phyloP scores from a whole-genome alignment of 2,113 vertebrate genomes.

The Myanophis thanlyinensis region DNA sequence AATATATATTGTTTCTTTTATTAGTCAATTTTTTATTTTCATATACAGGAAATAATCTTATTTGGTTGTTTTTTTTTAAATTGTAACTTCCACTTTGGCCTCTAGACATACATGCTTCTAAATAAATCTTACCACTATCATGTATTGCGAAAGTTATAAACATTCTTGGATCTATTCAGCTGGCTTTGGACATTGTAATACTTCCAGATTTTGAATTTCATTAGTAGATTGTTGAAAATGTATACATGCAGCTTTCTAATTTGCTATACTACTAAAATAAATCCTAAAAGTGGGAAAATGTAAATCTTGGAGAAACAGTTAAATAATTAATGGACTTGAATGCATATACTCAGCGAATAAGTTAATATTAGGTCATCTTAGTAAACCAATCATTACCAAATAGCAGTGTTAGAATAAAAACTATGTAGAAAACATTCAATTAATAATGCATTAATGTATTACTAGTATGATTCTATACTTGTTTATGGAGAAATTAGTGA shows the following conservation, averaged over 20 bases:
- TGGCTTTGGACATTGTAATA: not conserved
- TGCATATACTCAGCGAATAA: not conserved
- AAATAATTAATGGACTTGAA: constrained; percentile 28
- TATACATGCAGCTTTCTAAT: not conserved
- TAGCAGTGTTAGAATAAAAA: not conserved
- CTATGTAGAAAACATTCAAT: constrained; percentile 11
- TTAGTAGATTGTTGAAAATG: not conserved
- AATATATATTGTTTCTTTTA: not conserved
- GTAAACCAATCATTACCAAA: constrained; percentile 27
- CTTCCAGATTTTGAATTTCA: not conserved
- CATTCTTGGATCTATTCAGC: not conserved
- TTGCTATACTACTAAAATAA: not conserved
- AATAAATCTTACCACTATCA: not conserved
- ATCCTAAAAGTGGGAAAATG: not conserved
- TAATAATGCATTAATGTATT: not conserved
- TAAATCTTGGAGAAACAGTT: not conserved
- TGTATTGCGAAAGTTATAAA: not conserved
- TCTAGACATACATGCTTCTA: not conserved
- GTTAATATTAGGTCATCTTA: not conserved
- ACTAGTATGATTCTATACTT: not conserved
- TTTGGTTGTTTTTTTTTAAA: not conserved
- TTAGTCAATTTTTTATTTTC: not conserved
- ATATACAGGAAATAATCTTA: not conserved
- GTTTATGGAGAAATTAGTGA: not conserved
- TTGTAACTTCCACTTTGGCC: not conserved